phyloP scores from a whole-genome alignment of 2,113 vertebrate species.

The Aplodontia rufa region DNA sequence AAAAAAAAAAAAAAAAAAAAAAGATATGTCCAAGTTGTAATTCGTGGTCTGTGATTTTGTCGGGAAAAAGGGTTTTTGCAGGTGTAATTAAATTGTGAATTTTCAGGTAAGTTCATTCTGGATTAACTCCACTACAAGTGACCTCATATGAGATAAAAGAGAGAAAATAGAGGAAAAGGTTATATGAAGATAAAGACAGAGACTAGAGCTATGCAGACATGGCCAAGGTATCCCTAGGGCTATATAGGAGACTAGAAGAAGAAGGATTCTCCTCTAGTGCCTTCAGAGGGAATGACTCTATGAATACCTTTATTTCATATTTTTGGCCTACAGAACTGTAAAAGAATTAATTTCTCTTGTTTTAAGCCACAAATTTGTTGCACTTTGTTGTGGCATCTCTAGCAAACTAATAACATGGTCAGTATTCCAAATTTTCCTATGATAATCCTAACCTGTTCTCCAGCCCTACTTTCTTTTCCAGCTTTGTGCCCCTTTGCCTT shows the following conservation, averaged over 20 bases:
- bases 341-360: not conserved
- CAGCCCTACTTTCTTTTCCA: not conserved
- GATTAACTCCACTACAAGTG: not conserved
- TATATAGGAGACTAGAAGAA: not conserved
- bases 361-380: not conserved
- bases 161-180: not conserved
- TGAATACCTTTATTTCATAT: not conserved
- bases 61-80: not conserved
- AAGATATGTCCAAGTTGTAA: not conserved
- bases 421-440: not conserved
- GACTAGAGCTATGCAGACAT: not conserved
- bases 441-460: not conserved
- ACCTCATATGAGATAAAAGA: not conserved
- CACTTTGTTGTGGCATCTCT: not conserved
- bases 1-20: conserved; percentile 27
- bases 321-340: not conserved
- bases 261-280: not conserved
- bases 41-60: not conserved
- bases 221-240: not conserved
- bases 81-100: not conserved
- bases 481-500: not conserved
- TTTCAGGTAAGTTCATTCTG: not conserved
- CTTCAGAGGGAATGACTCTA: not conserved
- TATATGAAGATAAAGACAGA: not conserved
- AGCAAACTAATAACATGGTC: not conserved